phyloP scores from a whole-genome alignment of 2,888 invertebrate genomes.

The Lasioglossum oenotherae region DNA sequence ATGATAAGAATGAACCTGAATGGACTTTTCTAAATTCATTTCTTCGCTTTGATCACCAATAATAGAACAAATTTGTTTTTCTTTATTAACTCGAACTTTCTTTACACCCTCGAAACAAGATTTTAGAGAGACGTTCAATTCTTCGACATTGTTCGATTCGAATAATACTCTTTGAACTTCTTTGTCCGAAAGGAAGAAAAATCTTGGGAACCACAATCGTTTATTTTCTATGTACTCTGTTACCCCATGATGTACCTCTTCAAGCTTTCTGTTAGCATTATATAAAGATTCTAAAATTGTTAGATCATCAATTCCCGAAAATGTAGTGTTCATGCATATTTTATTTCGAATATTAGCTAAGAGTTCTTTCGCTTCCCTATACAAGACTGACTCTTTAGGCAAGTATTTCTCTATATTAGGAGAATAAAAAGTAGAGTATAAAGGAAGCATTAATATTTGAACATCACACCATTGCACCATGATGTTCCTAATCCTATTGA shows the following conservation, averaged over 20 bases:
- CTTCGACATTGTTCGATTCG: conserved; percentile 87
- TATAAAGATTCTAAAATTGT: conserved; percentile 76
- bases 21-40: conserved; percentile 83
- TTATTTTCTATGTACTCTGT: conserved; percentile 89
- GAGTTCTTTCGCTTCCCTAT: conserved; percentile 85
- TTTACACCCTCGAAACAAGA: conserved; percentile 90
- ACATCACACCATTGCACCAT: conserved; percentile 88
- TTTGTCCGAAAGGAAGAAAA: conserved; percentile 91
- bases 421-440: conserved; percentile 89
- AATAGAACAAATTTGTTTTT: conserved; percentile 87
- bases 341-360: conserved; percentile 83
- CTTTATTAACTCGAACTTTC: conserved; percentile 85
- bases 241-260: conserved; percentile 88
- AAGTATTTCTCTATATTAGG: conserved; percentile 88
- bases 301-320: conserved; percentile 73
- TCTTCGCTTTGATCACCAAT: conserved; percentile 87
- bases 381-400: conserved; percentile 88
- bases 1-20: conserved; percentile 84
- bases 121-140: conserved; percentile 87
- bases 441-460: conserved; percentile 88
- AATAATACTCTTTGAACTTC: conserved; percentile 91
- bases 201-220: conserved; percentile 88
- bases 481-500: conserved; percentile 86
- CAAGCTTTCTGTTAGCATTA: conserved; percentile 85
- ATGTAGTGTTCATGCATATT: conserved; percentile 73